Evolutionary conservation across 2,888 invertebrate genomes (phyloP).

Genomic region (Spodoptera picta): DNA sequence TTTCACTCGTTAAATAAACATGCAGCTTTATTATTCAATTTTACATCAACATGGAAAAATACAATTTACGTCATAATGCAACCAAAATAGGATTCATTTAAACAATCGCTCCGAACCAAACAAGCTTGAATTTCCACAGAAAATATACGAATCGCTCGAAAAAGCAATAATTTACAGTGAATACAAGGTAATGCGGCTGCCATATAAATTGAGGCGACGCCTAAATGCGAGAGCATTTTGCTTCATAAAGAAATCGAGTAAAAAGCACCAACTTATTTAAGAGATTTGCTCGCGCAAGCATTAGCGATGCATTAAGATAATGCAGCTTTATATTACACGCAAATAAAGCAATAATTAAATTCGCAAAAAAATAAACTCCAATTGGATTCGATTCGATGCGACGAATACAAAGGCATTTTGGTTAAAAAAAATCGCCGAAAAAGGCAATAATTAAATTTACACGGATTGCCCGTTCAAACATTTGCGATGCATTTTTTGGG

Average conservation of each 20-base stretch:
- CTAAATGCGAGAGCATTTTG: slow-evolving; percentile 1
- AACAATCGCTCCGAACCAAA: slow-evolving; percentile 20
- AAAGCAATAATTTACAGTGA: slow-evolving; percentile 39
- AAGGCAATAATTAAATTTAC: slow-evolving; percentile 55
- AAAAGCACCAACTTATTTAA: slow-evolving; percentile 16
- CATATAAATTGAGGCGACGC: slow-evolving; percentile 7
- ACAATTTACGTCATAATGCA: slow-evolving; percentile 33
- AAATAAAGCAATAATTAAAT: slow-evolving; percentile 41
- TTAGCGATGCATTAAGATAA: slow-evolving; percentile 10
- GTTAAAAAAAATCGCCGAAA: slow-evolving; percentile 26
- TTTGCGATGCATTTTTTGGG: slow-evolving; percentile 64
- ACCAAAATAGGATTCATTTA: slow-evolving; percentile 36
- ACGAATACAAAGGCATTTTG: slow-evolving; percentile 33
- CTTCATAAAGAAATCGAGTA: slow-evolving; percentile 6
- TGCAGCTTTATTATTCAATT: slow-evolving; percentile 34
- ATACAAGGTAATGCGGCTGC: slow-evolving; percentile 5
- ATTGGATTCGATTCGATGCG: slow-evolving; percentile 34
- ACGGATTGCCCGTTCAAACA: slow-evolving; percentile 54
- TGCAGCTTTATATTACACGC: not conserved
- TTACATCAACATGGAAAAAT: slow-evolving; percentile 14
- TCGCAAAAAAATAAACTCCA: slow-evolving; percentile 29
- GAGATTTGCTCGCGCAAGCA: slow-evolving; percentile 1
- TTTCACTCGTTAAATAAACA: slow-evolving; percentile 34
- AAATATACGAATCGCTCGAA: slow-evolving; percentile 22
- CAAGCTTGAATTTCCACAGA: slow-evolving; percentile 27